phyloP scores from a whole-genome alignment of 2,113 vertebrate genomes.

The Pionites leucogaster region DNA sequence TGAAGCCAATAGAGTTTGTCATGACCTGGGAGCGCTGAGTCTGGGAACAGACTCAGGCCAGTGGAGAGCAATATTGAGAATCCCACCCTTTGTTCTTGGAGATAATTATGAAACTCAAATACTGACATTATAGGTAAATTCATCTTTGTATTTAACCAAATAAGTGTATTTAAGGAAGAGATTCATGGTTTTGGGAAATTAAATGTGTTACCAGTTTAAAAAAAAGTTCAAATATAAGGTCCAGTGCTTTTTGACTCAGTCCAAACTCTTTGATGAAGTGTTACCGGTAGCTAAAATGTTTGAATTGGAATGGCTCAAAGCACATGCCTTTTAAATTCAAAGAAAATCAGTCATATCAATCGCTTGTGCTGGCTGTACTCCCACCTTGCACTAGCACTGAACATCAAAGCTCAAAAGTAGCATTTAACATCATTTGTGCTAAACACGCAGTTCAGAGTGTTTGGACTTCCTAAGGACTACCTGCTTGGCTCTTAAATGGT shows the following conservation, averaged over 20 bases:
- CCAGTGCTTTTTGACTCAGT: neutral
- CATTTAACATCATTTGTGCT: neutral
- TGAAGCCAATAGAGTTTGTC: neutral
- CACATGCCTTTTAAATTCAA: neutral
- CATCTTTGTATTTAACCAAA: neutral
- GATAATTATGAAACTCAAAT: neutral
- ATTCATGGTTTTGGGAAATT: neutral
- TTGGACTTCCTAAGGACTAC: neutral
- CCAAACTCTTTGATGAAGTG: neutral
- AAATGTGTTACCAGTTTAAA: neutral
- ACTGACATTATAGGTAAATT: neutral
- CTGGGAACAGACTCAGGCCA: neutral
- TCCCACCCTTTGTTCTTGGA: neutral
- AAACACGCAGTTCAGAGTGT: neutral
- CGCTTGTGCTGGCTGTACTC: neutral
- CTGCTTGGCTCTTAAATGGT: neutral
- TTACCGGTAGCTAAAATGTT: neutral
- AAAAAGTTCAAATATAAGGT: neutral
- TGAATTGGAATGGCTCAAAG: neutral
- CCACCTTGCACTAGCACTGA: neutral
- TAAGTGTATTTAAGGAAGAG: neutral
- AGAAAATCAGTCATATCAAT: neutral
- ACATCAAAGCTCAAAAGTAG: neutral
- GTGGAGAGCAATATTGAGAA: neutral
- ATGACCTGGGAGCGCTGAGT: neutral